phyloP scores from a whole-genome alignment of 35 echinoderm and acorn worm genomes.

The Apostichopus parvimensis region DNA sequence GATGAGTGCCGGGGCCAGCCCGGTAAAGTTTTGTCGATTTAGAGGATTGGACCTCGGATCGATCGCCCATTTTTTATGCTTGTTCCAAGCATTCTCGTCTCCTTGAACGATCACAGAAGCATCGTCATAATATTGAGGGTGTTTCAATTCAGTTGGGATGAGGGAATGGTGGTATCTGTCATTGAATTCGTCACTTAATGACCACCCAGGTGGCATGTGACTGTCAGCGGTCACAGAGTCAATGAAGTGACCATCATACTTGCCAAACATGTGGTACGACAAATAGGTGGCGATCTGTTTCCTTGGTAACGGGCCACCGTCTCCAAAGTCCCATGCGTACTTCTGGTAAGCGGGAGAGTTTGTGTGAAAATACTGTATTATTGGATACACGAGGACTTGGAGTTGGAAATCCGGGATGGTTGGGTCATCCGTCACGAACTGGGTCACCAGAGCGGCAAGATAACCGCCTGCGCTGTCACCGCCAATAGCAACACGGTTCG shows the following conservation, averaged over 20 bases:
- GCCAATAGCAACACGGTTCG: slow-evolving; percentile 62
- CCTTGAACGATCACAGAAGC: not conserved
- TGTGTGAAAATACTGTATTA: slow-evolving; percentile 15
- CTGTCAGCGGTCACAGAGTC: slow-evolving; percentile 24
- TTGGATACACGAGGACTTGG: slow-evolving; percentile 50
- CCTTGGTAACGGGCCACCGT: slow-evolving; percentile 55
- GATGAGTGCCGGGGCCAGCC: slow-evolving; percentile 74
- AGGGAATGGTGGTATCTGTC: slow-evolving; percentile 41
- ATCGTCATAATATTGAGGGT: not conserved
- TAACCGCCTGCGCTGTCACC: slow-evolving; percentile 93
- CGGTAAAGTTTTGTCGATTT: slow-evolving; percentile 57
- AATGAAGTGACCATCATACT: slow-evolving; percentile 29
- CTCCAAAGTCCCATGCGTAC: slow-evolving; percentile 45
- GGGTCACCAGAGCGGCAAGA: slow-evolving; percentile 63
- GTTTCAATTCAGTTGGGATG: slow-evolving; percentile 50
- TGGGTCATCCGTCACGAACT: slow-evolving; percentile 58
- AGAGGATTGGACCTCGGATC: slow-evolving; percentile 60
- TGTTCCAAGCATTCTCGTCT: slow-evolving; percentile 30
- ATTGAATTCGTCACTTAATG: slow-evolving; percentile 2
- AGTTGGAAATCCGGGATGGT: slow-evolving; percentile 56
- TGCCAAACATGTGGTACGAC: slow-evolving; percentile 41
- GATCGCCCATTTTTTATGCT: slow-evolving; percentile 44
- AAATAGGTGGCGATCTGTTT: slow-evolving; percentile 12
- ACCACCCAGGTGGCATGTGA: slow-evolving; percentile 39
- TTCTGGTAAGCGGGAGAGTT: slow-evolving; percentile 63